Percentiles rank a stretch among this genome's conserved stretches.
Evolutionary conservation across 2,113 vertebrate genomes (phyloP).

Genomic region (Dasyornis broadbenti): DNA sequence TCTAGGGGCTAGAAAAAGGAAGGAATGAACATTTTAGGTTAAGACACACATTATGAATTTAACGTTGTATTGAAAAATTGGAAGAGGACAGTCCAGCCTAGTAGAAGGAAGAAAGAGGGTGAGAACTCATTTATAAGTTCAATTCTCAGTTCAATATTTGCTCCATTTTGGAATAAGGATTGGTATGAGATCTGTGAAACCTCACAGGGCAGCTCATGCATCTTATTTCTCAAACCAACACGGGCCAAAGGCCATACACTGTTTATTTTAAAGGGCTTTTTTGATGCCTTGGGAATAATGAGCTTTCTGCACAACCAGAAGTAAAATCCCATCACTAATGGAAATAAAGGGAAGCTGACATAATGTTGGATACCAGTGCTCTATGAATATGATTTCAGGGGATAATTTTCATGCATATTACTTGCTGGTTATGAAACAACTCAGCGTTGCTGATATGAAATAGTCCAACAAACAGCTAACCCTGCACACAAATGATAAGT

Average conservation of each 20-base stretch:
- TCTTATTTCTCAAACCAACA: not conserved
- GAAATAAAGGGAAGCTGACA: not conserved
- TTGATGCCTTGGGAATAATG: not conserved
- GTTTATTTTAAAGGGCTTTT: not conserved
- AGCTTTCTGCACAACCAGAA: not conserved
- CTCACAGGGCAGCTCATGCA: not conserved
- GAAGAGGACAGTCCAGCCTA: not conserved
- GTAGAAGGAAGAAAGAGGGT: not conserved
- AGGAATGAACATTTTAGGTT: not conserved
- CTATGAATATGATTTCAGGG: not conserved
- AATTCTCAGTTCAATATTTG: not conserved
- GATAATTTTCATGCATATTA: not conserved
- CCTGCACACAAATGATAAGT: not conserved
- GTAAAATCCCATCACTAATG: not conserved
- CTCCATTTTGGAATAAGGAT: not conserved
- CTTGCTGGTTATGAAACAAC: not conserved
- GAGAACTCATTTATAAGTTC: not conserved
- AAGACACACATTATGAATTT: not conserved
- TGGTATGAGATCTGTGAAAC: not conserved
- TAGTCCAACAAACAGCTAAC: not conserved
- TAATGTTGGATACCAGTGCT: not conserved
- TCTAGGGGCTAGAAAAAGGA: not conserved
- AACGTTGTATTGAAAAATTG: not conserved
- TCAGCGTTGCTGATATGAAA: not conserved
- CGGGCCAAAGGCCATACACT: not conserved